Conservation (phyloP, 2,113 vertebrate genomes). For the Cynocephalus volans region DNA sequence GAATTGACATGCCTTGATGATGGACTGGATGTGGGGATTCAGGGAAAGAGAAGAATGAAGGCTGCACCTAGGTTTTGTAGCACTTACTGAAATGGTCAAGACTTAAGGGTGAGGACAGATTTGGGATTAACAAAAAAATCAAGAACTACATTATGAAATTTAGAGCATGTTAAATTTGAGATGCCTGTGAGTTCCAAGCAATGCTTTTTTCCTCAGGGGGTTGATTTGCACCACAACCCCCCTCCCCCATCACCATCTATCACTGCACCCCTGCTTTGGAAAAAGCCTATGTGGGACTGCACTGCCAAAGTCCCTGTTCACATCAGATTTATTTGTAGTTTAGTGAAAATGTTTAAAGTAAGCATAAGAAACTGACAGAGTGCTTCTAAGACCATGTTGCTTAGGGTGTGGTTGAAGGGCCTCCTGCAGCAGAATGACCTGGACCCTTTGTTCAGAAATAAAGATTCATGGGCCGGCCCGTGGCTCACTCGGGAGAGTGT, state of each 20-base stretch:
- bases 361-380: not conserved
- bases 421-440: not conserved
- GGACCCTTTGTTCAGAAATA: slow-evolving; percentile 34
- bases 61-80: not conserved
- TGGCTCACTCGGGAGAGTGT: no score
- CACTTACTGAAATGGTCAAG: slow-evolving; percentile 33
- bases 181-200: not conserved
- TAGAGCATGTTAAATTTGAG: slow-evolving; percentile 19
- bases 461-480: not conserved
- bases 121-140: not conserved
- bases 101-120: not conserved
- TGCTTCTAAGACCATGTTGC: not conserved
- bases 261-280: not conserved
- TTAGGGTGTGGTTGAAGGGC: not conserved
- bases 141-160: slow-evolving; percentile 40
- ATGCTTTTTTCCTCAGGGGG: not conserved
- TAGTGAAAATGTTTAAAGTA: slow-evolving; percentile 49
- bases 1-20: not conserved
- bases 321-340: slow-evolving; percentile 18
- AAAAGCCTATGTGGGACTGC: not conserved
- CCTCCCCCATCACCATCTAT: not conserved
- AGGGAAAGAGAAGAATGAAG: not conserved
- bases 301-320: not conserved
- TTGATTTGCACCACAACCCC: not conserved
- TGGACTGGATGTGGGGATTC: not conserved